Evolutionary conservation across 1,140 invertebrate genomes (phyloP).

Genomic region (Amyelois transitella): DNA sequence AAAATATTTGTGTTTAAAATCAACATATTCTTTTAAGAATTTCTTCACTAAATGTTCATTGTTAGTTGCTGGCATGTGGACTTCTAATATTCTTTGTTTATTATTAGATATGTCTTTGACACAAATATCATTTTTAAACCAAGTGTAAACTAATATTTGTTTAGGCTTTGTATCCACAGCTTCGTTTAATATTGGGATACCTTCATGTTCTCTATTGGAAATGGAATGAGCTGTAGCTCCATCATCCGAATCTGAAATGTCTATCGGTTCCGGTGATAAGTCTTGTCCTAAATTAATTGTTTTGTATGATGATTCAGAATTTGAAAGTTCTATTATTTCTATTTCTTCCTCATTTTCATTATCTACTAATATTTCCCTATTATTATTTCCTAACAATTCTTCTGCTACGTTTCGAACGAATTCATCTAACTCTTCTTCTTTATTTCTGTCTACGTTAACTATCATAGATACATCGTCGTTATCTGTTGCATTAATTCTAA

Average conservation of each 20-base stretch:
- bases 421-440: no score
- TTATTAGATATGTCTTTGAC: neutral
- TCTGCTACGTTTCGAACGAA: no score
- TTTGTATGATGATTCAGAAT: neutral
- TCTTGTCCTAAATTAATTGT: neutral
- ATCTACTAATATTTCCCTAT: no score
- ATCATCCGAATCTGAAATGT: neutral
- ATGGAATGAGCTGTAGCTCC: no score
- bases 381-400: no score
- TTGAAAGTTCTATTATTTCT: no score
- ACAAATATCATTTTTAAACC: slow-evolving; percentile 9
- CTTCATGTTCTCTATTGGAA: slow-evolving; percentile 8
- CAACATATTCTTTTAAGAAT: slow-evolving; percentile 10
- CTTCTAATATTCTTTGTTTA: slow-evolving; percentile 13
- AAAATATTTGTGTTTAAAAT: slow-evolving; percentile 9
- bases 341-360: no score
- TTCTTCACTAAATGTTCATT: slow-evolving; percentile 7
- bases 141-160: slow-evolving; percentile 10
- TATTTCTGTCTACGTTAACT: no score
- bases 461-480: no score
- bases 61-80: slow-evolving; percentile 1
- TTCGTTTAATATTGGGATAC: slow-evolving; percentile 10
- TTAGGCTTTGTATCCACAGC: slow-evolving; percentile 13
- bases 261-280: neutral
- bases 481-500: no score